Conservation (phyloP, 2,888 invertebrate genomes). For the Nezara viridula region DNA sequence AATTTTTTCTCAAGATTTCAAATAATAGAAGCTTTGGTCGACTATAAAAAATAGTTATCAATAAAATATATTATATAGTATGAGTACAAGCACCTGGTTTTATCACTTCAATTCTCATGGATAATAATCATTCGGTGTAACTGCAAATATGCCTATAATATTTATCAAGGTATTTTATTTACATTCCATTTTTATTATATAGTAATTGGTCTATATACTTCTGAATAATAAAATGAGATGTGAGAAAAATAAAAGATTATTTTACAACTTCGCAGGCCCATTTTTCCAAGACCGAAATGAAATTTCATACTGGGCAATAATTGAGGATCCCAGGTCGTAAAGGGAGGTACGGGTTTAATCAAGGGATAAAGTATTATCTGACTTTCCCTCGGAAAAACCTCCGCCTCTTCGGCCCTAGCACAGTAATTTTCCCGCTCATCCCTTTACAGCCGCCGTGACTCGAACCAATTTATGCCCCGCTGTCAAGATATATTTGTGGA, state of each 20-base stretch:
- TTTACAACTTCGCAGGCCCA: neutral
- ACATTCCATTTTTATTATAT: too few relatives aligned
- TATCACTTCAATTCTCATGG: too few relatives aligned
- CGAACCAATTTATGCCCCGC: slow-evolving; percentile 22
- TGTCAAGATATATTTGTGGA: slow-evolving; percentile 2
- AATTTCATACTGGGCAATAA: slow-evolving; percentile 29
- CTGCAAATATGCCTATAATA: too few relatives aligned
- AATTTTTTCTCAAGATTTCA: too few relatives aligned
- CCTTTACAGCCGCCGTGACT: slow-evolving; percentile 30
- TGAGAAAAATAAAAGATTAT: neutral
- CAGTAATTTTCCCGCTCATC: slow-evolving; percentile 39
- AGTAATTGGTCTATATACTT: too few relatives aligned
- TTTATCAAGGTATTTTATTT: too few relatives aligned
- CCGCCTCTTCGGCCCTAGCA: neutral
- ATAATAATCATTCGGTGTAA: too few relatives aligned
- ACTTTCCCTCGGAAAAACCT: slow-evolving; percentile 33
- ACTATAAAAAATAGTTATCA: too few relatives aligned
- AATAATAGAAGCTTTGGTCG: too few relatives aligned
- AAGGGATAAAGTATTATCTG: neutral
- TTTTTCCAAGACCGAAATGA: slow-evolving; percentile 21
- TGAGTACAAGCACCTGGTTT: too few relatives aligned
- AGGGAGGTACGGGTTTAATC: slow-evolving; percentile 18
- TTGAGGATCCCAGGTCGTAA: neutral
- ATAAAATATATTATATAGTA: too few relatives aligned
- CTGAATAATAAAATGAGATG: too few relatives aligned